Percentiles rank a stretch among this genome's conserved stretches.
Conservation (phyloP, 2,797 vertebrate species). For the Apogon talboti region DNA sequence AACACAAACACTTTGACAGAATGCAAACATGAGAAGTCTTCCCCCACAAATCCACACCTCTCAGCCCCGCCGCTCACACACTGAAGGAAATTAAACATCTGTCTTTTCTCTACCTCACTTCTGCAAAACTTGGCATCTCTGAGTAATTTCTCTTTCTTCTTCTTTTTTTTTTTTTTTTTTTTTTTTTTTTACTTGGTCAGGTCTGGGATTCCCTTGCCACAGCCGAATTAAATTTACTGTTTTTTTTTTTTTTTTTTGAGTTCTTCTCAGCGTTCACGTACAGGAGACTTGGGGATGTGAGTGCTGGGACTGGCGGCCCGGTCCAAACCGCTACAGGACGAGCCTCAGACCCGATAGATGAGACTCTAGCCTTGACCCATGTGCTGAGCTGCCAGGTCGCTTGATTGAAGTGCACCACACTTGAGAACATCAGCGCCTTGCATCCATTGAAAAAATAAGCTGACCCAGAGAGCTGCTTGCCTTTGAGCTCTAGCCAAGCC, state of each 20-base stretch:
- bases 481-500: slow-evolving; percentile 86
- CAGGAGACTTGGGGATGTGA: slow-evolving; percentile 20
- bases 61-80: slow-evolving; percentile 50
- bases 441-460: slow-evolving; percentile 84
- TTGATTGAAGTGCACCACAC: slow-evolving; percentile 83
- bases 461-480: slow-evolving; percentile 82
- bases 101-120: slow-evolving; percentile 71
- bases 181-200: slow-evolving; percentile 46
- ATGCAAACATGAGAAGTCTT: slow-evolving; percentile 62
- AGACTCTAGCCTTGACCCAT: slow-evolving; percentile 75
- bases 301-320: slow-evolving; percentile 6
- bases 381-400: slow-evolving; percentile 64
- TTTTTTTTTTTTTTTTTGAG: slow-evolving; percentile 33
- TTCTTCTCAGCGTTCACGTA: slow-evolving; percentile 19
- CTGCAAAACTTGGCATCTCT: slow-evolving; percentile 74
- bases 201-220: slow-evolving; percentile 79
- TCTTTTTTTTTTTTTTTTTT: slow-evolving; percentile 31
- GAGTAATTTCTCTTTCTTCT: slow-evolving; percentile 67
- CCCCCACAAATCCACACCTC: slow-evolving; percentile 61
- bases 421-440: slow-evolving; percentile 83
- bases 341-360: slow-evolving; percentile 52
- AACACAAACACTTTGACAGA: slow-evolving; percentile 75
- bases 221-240: slow-evolving; percentile 75
- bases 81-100: slow-evolving; percentile 78
- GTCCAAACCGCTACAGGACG: slow-evolving; percentile 52